These are phyloP conservation scores for Seladonia tumulorum DNA, from an alignment of 2,888 invertebrate species.

Conservation along the genomic window DNA sequence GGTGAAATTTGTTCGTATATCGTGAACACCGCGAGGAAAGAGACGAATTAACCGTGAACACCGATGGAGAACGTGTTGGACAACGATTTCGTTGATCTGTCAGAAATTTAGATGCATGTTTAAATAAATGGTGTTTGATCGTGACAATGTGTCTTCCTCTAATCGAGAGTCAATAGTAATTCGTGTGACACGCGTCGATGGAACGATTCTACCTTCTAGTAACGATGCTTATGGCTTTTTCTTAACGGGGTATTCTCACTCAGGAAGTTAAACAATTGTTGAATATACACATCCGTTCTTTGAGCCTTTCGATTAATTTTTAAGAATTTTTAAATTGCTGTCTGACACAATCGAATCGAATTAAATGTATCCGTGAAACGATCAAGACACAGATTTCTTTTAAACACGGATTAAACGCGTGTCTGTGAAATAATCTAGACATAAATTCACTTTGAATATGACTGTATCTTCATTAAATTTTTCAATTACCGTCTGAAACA, in stretches of 20 bases:
- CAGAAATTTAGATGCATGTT: constrained; percentile 52
- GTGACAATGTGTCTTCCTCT: constrained; percentile 45
- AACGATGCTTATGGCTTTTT: not conserved
- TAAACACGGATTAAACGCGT: no score
- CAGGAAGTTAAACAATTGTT: not conserved
- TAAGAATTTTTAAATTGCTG: not conserved
- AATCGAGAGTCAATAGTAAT: constrained; percentile 24
- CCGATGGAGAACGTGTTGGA: constrained; percentile 17
- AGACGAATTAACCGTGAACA: constrained; percentile 18
- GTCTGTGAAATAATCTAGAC: no score
- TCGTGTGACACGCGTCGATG: not conserved
- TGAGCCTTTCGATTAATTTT: not conserved
- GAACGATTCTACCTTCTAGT: not conserved
- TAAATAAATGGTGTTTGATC: constrained; percentile 47
- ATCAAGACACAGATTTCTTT: no score
- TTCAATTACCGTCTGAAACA: not conserved
- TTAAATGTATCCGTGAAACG: not conserved
- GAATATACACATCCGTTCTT: no score
- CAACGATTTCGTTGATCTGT: constrained; percentile 59
- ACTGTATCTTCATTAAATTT: not conserved
- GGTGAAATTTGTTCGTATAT: constrained; percentile 5
- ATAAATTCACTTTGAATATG: no score
- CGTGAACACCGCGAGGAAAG: constrained; percentile 32
- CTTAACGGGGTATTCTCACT: constrained; percentile 12
- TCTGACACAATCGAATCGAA: not conserved